phyloP scores from a whole-genome alignment of 2,113 vertebrate species.

The Empidonax traillii region DNA sequence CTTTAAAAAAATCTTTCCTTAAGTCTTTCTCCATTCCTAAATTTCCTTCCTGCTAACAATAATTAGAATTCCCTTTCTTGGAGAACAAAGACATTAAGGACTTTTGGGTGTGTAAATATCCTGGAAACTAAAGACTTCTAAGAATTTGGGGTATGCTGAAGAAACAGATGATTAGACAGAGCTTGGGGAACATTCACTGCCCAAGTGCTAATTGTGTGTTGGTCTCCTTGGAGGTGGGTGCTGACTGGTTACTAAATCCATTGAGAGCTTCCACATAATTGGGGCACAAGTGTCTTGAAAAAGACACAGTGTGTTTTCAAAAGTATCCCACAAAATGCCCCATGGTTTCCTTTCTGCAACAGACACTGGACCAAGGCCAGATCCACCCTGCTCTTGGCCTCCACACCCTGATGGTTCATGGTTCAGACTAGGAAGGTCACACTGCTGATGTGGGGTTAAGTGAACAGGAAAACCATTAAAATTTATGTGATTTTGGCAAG shows the following conservation, averaged over 20 bases:
- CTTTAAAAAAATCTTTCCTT: background rate
- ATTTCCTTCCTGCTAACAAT: background rate
- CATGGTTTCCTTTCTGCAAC: conserved; percentile 1
- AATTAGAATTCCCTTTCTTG: background rate
- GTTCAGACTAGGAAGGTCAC: conserved; percentile 50
- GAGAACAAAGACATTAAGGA: background rate
- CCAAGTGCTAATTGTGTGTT: background rate
- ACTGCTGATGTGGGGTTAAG: conserved; percentile 57
- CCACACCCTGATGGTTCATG: conserved; percentile 55
- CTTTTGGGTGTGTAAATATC: background rate
- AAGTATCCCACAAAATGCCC: conserved; percentile 16
- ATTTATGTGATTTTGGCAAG: conserved; percentile 60
- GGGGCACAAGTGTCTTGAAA: background rate
- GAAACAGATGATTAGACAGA: background rate
- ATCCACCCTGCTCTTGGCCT: conserved; percentile 53
- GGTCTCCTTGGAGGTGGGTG: background rate
- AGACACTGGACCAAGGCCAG: conserved; percentile 46
- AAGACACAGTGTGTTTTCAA: background rate
- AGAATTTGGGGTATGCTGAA: background rate
- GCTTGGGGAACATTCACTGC: background rate
- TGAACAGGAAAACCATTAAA: conserved; percentile 71
- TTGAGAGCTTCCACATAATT: background rate
- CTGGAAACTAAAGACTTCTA: background rate
- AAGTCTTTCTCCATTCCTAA: background rate
- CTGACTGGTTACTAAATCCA: background rate